These are phyloP conservation scores for Poeciliopsis presidionis DNA, from an alignment of 2,797 vertebrate species.

Conservation along the genomic window DNA sequence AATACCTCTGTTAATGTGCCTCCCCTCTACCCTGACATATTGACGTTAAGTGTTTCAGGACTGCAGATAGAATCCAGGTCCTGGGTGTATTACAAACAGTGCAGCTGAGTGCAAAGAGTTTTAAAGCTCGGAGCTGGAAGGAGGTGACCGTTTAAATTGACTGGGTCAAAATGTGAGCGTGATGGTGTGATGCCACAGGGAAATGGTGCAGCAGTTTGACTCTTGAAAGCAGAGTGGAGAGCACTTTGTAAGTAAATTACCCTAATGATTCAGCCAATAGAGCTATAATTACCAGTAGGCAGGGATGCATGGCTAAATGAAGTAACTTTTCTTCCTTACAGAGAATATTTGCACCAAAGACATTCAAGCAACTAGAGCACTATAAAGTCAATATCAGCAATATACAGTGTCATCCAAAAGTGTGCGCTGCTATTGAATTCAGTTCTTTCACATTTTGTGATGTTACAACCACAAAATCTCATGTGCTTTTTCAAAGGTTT, in stretches of 20 bases:
- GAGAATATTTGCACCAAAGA: conserved; percentile 17
- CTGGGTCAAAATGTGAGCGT: conserved; percentile 46
- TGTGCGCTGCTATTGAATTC: neutral
- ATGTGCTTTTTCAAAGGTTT: too few relatives aligned
- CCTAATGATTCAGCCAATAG: conserved; percentile 65
- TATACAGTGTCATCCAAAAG: neutral
- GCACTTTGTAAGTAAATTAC: conserved; percentile 72
- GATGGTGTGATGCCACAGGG: conserved; percentile 47
- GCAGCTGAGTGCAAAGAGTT: conserved; percentile 45
- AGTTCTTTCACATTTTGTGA: neutral
- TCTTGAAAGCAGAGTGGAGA: conserved; percentile 57
- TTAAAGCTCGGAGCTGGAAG: conserved; percentile 23
- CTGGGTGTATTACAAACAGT: conserved; percentile 32
- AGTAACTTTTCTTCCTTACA: conserved; percentile 43
- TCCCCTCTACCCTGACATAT: conserved; percentile 13
- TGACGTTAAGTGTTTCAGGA: conserved; percentile 33
- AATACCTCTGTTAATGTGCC: conserved; percentile 3
- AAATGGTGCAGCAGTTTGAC: conserved; percentile 43
- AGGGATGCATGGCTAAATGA: conserved; percentile 38
- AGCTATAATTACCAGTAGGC: conserved; percentile 66
- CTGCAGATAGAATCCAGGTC: conserved; percentile 27
- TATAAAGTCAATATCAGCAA: conserved; percentile 16
- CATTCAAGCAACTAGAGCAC: conserved; percentile 15
- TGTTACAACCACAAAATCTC: neutral
- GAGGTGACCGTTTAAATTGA: conserved; percentile 65